These are phyloP conservation scores for Hyperoodon ampullatus DNA, from an alignment of 2,113 vertebrate species.

Conservation along the genomic window DNA sequence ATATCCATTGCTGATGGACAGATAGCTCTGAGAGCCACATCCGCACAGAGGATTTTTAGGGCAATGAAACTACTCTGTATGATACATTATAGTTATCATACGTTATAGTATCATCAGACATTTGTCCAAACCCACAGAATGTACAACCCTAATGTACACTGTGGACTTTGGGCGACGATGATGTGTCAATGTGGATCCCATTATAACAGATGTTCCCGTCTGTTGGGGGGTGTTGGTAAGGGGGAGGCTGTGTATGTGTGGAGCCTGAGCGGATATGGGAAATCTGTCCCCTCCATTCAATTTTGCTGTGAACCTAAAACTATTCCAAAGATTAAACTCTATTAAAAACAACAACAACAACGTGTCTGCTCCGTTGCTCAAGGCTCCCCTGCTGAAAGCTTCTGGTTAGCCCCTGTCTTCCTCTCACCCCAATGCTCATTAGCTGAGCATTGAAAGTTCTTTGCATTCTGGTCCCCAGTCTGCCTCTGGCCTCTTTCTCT, in stretches of 20 bases:
- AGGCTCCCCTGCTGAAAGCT: neutral
- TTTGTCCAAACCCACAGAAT: neutral
- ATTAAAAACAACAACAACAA: neutral
- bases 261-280: neutral
- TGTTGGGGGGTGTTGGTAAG: too few relatives aligned
- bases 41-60: neutral
- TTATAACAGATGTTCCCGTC: rapidly evolving
- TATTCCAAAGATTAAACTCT: neutral
- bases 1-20: neutral
- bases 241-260: too few relatives aligned
- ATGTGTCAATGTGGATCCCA: neutral
- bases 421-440: neutral
- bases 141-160: neutral
- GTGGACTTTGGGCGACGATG: neutral
- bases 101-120: too few relatives aligned
- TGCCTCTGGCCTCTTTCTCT: neutral
- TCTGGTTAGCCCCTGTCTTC: neutral
- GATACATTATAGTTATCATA: too few relatives aligned
- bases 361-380: neutral
- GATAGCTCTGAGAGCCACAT: neutral
- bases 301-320: neutral
- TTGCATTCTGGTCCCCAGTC: neutral
- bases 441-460: neutral
- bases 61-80: neutral
- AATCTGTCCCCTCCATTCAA: neutral